Base-by-base conservation (phyloP, 2,888 invertebrate species). In the Eurois occulta region DNA sequence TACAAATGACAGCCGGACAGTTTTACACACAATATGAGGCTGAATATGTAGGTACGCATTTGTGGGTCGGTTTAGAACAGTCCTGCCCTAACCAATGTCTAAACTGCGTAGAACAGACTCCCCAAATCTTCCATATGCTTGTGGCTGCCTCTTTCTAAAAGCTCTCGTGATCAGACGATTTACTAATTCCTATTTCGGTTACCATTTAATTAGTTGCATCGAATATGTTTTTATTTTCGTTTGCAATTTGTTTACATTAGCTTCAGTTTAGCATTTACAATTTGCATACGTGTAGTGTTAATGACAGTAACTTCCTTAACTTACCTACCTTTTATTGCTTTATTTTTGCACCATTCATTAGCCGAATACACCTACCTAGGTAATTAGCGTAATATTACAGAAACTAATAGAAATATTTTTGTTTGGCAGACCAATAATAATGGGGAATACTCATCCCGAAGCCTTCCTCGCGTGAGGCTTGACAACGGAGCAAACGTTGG, bases 381-480 rank as follows among this genome's bases (percentile, higher is more conserved):
- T 65, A 43, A 38, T 55, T 70, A 67, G 24, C 16, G 52, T 38
- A 21, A 60, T 6, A 55, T 80, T 62, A 24, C 28, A 43, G 18
- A 1, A 32, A 32, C 8, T 83, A 58, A 83, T 67, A 2, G 0
- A 43, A 13, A 32, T 28, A 48, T 68, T 87, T 84, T 83, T 88
- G 58, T 83, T 90, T 88, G 71, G 24, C 93, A 96, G 96, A 91
- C 93, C 70, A 96, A 94, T 89, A 96, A 94, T 86, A 96, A 95
- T 78, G 95, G 95, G 55, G 96, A 96, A 81, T 96, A 96, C 83
- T 91, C 95, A 60, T 93, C 96, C 18, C 91, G 94, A 67, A 96
- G 96, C 86, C 93, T 98, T 79, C 98, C 98, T 38, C 97, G 98
- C 24, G 97, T 98, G 69, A 97, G 98, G 74, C 94, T 98, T 84